phyloP scores from a whole-genome alignment of 2,113 vertebrate genomes.

The Caranx ignobilis region DNA sequence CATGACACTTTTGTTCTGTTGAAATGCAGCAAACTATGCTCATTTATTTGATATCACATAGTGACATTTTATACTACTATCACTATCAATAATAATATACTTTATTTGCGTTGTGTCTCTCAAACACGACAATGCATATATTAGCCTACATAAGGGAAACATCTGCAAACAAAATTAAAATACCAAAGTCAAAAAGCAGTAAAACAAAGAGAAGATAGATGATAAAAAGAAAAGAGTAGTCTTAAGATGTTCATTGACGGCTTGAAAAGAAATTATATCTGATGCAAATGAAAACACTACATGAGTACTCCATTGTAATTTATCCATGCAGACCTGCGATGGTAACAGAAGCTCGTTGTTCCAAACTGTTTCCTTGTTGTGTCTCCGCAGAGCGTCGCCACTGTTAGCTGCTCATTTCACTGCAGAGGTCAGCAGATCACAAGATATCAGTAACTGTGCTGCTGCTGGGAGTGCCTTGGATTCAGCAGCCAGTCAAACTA shows the following conservation, averaged over 20 bases:
- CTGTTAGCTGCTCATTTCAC: conserved; percentile 35
- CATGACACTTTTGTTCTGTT: neutral
- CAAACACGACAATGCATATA: no score
- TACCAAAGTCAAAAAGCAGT: neutral
- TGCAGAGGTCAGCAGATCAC: conserved; percentile 55
- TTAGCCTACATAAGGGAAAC: neutral
- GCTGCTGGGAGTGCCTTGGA: conserved; percentile 2
- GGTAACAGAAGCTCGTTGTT: neutral
- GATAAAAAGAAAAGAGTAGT: neutral
- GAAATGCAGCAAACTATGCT: neutral
- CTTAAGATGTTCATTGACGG: neutral
- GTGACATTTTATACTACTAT: no score
- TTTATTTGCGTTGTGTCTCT: no score
- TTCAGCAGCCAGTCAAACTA: conserved; percentile 11
- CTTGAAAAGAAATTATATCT: neutral
- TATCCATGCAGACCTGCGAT: neutral
- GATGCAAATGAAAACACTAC: neutral
- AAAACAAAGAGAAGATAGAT: neutral
- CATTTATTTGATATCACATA: no score
- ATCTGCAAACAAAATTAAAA: neutral
- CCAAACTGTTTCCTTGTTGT: conserved; percentile 1
- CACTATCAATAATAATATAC: no score
- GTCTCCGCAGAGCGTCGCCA: conserved; percentile 35
- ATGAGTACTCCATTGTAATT: neutral
- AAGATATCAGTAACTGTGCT: conserved; percentile 18